Evolutionary conservation across 2,113 vertebrate genomes (phyloP).

Genomic region (Lophotis ruficrista): DNA sequence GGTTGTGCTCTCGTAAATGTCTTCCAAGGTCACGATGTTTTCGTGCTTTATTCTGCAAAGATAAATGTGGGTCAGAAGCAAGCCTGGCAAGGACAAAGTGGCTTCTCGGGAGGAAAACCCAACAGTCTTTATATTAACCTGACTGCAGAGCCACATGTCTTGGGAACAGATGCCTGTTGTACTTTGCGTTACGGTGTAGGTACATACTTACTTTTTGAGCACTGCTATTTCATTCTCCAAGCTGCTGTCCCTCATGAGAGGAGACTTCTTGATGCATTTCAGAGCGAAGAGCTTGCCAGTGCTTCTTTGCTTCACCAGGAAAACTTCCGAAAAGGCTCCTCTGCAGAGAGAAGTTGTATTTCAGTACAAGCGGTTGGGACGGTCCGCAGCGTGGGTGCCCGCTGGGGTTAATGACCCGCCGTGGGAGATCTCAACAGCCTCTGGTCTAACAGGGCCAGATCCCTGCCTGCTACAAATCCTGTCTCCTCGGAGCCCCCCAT

Average conservation of each 20-base stretch:
- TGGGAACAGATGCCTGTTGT: background rate
- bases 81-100: background rate
- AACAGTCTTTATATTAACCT: background rate
- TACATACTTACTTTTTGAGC: constrained; percentile 83
- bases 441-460: background rate
- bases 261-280: constrained; percentile 94
- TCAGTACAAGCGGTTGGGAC: background rate
- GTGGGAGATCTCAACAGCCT: background rate
- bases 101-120: background rate
- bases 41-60: constrained; percentile 90
- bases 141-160: background rate
- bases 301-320: constrained; percentile 87
- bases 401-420: fast-evolving
- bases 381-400: background rate
- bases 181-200: background rate
- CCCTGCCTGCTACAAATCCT: background rate
- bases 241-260: constrained; percentile 83
- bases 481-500: background rate
- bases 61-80: background rate
- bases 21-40: constrained; percentile 92
- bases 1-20: constrained; percentile 91
- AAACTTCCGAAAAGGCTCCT: constrained; percentile 94
- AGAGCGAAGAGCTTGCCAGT: constrained; percentile 89
- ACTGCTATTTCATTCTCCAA: constrained; percentile 94
- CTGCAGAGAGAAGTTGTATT: constrained; percentile 61